Evolutionary conservation across 2,113 vertebrate species (phyloP), one percentile per base, ranked within the genome.

Genomic region (Rallus limicola): DNA sequence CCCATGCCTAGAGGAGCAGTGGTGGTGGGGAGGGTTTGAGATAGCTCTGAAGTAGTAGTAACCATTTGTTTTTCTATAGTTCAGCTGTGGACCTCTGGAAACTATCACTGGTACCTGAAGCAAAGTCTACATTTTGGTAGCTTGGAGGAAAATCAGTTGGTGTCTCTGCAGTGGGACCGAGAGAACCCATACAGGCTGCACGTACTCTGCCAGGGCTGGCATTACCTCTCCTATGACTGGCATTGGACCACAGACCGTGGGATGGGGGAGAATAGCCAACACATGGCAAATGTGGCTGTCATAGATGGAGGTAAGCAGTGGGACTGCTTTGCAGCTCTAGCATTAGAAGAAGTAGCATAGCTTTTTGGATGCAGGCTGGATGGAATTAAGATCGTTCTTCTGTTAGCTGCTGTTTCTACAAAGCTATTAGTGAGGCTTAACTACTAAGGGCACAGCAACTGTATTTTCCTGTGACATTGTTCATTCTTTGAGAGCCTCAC

Each of bases 101-200:
- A 99, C 98, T 99, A 99, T 91, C 99, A 99, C 97, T 99, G 99
- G 99, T 99, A 99, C 84, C 98, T 99, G 94, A 99, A 99, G 86
- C 99, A 99, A 96, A 99, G 98, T 64, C 98, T 99, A 9, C 96
- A 98, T 96, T 99, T 99, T 16, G 97, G 98, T 59, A 88, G 63
- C 64, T 94, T 97, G 83, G 95, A 97, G 40, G 95, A 94, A 28
- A 97, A 95, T 85, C 97, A 76, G 44, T 97, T 99, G 4, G 98
- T 98, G n/a, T 98, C 98, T 2, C 92, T 99, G 88, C 95, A 96
- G 11, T 99, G 99, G 99, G 99, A 99, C 96, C 98, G 92, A 0
- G 98, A 99, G 91, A 97, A 71, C 11, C 96, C 98, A 0, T 97
- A 98, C 5, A 97, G 98, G 67, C 97, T 99, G 24, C 98, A 99